phyloP scores from a whole-genome alignment of 2,797 vertebrate species.

The Phyllotis vaccarum region DNA sequence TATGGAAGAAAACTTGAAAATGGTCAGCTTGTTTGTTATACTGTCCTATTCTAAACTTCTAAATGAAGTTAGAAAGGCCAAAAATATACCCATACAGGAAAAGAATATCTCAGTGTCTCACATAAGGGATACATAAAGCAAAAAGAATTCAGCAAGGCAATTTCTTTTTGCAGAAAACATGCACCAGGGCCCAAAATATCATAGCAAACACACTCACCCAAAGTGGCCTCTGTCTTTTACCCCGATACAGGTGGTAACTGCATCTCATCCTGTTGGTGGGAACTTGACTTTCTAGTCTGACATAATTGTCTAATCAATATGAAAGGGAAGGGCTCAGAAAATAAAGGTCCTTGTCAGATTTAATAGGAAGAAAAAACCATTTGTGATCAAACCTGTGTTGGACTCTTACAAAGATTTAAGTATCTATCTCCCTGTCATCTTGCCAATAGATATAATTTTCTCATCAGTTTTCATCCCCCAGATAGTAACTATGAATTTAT shows the following conservation, averaged over 20 bases:
- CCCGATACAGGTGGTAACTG: neutral
- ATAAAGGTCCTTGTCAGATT: neutral
- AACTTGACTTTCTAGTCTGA: neutral
- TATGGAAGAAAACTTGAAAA: neutral
- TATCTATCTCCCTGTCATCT: neutral
- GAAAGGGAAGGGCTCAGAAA: neutral
- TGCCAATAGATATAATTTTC: neutral
- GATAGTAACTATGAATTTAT: constrained; percentile 3
- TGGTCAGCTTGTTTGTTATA: neutral
- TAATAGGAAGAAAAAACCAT: neutral
- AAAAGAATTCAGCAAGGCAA: neutral
- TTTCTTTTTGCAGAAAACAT: neutral
- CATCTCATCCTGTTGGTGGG: neutral
- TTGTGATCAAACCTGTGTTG: neutral
- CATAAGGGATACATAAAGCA: neutral
- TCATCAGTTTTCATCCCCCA: neutral
- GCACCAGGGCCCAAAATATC: neutral
- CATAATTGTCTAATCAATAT: neutral
- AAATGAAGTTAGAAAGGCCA: neutral
- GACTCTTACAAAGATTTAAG: neutral
- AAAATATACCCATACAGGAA: neutral
- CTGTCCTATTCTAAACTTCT: neutral
- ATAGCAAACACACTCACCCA: neutral
- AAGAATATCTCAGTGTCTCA: neutral
- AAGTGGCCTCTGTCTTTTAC: neutral